phyloP scores from a whole-genome alignment of 1,140 invertebrate species.

The Drosophila parabipectinata region DNA sequence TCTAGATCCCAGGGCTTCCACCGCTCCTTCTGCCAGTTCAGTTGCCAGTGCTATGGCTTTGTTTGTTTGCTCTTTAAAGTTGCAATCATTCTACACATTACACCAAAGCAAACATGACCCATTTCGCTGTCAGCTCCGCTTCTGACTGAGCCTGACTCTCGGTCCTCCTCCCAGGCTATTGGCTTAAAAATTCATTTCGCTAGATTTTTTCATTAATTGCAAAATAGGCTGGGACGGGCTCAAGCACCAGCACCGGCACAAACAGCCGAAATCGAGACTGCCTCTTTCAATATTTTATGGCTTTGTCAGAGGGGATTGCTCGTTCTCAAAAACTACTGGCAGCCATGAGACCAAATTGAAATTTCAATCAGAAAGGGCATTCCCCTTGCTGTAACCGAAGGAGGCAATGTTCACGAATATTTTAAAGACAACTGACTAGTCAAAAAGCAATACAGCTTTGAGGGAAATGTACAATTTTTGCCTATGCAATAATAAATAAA shows the following conservation, averaged over 20 bases:
- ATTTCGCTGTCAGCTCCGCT: conserved; percentile 50
- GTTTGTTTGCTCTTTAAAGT: conserved; percentile 80
- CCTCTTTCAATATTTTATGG: conserved; percentile 65
- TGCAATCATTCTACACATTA: conserved; percentile 82
- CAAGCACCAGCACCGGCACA: background rate
- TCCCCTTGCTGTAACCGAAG: conserved; percentile 11
- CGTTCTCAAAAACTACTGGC: conserved; percentile 16
- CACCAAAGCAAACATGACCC: conserved; percentile 79
- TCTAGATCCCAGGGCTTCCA: conserved; percentile 6
- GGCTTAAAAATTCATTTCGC: conserved; percentile 73
- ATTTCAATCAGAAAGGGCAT: conserved; percentile 44
- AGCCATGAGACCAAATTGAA: conserved; percentile 18
- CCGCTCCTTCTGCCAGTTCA: conserved; percentile 3
- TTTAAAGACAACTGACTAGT: conserved; percentile 8
- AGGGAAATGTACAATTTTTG: too few relatives aligned
- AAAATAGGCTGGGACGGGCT: conserved; percentile 46
- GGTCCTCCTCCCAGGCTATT: conserved; percentile 39
- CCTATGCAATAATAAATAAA: background rate
- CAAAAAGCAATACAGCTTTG: background rate
- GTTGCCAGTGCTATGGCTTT: conserved; percentile 22
- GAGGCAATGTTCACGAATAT: conserved; percentile 21
- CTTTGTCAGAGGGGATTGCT: conserved; percentile 46
- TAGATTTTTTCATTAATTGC: conserved; percentile 76
- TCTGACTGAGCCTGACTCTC: background rate
- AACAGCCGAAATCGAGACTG: conserved; percentile 22